These are phyloP conservation scores for Eristalis arbustorum DNA, from an alignment of 2,888 invertebrate species.

Conservation along the genomic window DNA sequence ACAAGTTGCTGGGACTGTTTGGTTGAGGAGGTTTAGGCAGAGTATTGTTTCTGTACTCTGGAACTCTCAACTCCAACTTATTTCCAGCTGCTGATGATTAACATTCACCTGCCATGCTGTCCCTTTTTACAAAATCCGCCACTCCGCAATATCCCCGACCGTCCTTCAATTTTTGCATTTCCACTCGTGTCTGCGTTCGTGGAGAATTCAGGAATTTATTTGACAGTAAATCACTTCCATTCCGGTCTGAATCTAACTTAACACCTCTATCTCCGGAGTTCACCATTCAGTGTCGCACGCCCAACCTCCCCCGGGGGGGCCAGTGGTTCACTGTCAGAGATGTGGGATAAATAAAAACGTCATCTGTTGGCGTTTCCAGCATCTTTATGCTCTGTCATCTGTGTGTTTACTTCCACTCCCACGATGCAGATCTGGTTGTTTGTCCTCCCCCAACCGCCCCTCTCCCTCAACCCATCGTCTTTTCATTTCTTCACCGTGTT, in stretches of 20 bases:
- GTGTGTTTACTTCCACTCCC: background rate
- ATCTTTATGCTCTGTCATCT: constrained; percentile 30
- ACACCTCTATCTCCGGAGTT: constrained; percentile 1
- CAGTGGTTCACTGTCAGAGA: background rate
- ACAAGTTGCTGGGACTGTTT: too few species aligned
- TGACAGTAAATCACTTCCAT: background rate
- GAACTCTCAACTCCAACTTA: too few species aligned
- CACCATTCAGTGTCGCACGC: background rate
- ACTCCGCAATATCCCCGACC: background rate
- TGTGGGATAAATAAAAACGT: constrained; percentile 55
- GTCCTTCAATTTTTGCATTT: background rate
- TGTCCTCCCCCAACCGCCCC: background rate
- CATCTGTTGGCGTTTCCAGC: constrained; percentile 60
- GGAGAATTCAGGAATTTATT: background rate
- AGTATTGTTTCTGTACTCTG: too few species aligned
- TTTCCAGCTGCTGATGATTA: too few species aligned
- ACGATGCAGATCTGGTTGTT: background rate
- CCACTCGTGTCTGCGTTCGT: background rate
- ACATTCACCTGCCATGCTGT: too few species aligned
- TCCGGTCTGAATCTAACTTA: background rate
- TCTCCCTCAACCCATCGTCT: background rate
- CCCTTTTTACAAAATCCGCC: background rate
- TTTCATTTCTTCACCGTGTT: background rate
- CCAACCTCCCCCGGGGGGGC: background rate
- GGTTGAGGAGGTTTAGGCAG: too few species aligned